Percentiles rank a stretch among this genome's conserved stretches.
phyloP scores from a whole-genome alignment of 2,888 invertebrate genomes.

The Pollenia amentaria region DNA sequence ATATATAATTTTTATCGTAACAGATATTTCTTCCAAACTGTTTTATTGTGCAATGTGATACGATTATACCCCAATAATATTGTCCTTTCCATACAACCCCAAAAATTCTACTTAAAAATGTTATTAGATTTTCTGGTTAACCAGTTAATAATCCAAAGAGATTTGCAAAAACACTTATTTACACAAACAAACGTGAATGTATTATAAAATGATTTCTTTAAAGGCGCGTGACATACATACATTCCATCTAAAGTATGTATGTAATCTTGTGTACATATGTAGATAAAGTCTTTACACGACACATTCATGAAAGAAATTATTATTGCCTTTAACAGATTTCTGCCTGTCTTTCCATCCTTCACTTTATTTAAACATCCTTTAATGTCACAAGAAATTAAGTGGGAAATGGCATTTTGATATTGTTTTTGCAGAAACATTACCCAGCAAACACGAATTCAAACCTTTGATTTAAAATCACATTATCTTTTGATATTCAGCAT shows the following conservation, averaged over 20 bases:
- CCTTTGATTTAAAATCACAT: no score
- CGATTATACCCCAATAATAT: no score
- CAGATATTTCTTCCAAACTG: no score
- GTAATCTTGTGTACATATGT: no score
- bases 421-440: no score
- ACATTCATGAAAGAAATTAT: background rate
- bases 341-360: background rate
- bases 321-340: background rate
- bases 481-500: no score
- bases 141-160: slow-evolving; percentile 37
- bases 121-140: slow-evolving; percentile 37
- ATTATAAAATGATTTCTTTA: background rate
- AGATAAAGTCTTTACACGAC: background rate
- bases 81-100: background rate
- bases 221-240: background rate
- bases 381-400: background rate
- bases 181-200: background rate
- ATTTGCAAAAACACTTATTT: slow-evolving; percentile 5
- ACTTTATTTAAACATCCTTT: background rate
- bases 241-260: background rate
- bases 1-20: no score
- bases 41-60: no score
- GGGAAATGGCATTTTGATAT: background rate
- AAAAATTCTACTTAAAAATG: background rate
- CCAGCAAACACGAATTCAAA: no score